Evolutionary conservation across 2,113 vertebrate genomes (phyloP).

Genomic region (Hydrochoerus hydrochaeris): DNA sequence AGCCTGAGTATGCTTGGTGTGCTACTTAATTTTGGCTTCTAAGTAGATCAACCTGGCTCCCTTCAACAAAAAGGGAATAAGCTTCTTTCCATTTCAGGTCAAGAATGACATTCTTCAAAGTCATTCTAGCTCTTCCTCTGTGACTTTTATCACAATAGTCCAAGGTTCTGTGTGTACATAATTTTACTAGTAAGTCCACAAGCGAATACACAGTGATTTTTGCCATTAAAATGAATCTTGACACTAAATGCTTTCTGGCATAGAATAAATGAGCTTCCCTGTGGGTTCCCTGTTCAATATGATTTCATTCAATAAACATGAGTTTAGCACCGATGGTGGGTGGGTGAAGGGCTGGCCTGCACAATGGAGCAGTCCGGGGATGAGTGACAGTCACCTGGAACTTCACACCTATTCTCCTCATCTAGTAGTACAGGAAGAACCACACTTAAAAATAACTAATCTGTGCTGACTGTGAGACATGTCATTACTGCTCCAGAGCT

Average conservation of each 20-base stretch:
- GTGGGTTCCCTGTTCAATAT: neutral
- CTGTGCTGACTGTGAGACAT: rapidly evolving
- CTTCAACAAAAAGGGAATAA: slow-evolving; percentile 48
- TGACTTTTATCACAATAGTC: neutral
- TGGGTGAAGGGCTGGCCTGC: neutral
- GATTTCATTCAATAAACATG: neutral
- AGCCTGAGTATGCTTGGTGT: neutral
- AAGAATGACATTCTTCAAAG: neutral
- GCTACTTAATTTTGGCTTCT: neutral
- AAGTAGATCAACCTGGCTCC: slow-evolving; percentile 23
- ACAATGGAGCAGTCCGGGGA: neutral
- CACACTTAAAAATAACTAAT: slow-evolving; percentile 16
- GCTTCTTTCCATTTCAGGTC: neutral
- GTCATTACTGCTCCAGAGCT: neutral
- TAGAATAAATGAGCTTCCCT: neutral
- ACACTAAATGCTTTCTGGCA: neutral
- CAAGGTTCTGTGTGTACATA: neutral
- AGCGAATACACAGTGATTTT: neutral
- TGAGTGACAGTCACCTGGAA: neutral
- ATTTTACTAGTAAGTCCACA: neutral
- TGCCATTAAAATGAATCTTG: neutral
- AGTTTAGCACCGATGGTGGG: neutral
- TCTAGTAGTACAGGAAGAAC: neutral
- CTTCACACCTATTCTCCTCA: neutral
- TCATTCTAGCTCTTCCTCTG: neutral